These are phyloP conservation scores for Protonibea diacanthus DNA, from an alignment of 2,797 vertebrate genomes.

Conservation along the genomic window DNA sequence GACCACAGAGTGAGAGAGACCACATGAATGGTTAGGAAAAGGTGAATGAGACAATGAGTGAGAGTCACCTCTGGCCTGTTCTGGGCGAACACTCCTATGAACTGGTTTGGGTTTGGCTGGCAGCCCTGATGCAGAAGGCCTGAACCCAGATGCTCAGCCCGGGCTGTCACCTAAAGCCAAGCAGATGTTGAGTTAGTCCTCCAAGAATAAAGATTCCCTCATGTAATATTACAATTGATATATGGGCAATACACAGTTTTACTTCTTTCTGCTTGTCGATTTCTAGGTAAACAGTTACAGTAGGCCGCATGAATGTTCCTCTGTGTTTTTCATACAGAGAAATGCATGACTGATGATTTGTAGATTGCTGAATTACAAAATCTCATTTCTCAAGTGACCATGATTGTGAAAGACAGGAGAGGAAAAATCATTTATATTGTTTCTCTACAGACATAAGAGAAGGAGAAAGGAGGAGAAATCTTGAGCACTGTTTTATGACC, in stretches of 20 bases:
- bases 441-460: background rate
- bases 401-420: slow-evolving; percentile 26
- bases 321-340: background rate
- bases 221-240: background rate
- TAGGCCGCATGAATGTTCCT: background rate
- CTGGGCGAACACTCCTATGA: slow-evolving; percentile 98
- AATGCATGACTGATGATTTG: background rate
- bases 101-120: slow-evolving; percentile 89
- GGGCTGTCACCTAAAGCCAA: slow-evolving; percentile 87
- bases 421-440: background rate
- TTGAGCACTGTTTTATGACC: too few species aligned
- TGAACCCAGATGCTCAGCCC: slow-evolving; percentile 95
- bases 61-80: slow-evolving; percentile 95
- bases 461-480: too few species aligned
- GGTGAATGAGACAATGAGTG: background rate
- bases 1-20: background rate
- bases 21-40: background rate
- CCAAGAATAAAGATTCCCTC: too few species aligned
- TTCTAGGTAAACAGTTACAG: background rate
- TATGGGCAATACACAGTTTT: too few species aligned
- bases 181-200: background rate
- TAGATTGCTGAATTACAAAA: background rate
- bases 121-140: slow-evolving; percentile 94
- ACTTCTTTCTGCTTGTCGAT: background rate
- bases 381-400: background rate